Conservation (phyloP, 30 jellyfish, hydroid and myxozoan species). For the Rhopilema esculentum region DNA sequence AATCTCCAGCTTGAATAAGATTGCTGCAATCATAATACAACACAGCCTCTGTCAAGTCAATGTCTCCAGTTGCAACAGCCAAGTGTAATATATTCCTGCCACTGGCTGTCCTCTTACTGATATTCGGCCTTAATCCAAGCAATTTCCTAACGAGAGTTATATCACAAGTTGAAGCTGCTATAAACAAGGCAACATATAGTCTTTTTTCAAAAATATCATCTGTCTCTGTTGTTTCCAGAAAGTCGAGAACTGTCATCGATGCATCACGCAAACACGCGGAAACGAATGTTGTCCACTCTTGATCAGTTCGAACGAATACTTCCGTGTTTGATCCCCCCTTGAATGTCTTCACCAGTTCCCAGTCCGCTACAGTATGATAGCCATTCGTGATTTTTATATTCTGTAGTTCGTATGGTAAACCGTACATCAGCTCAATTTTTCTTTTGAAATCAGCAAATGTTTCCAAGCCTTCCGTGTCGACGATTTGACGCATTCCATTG, state of each 20-base stretch:
- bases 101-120: conserved; percentile 51
- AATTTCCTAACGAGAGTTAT: not conserved
- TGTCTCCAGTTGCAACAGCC: conserved; percentile 27
- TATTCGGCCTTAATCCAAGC: not conserved
- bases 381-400: conserved; percentile 14
- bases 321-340: conserved; percentile 30
- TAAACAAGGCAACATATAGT: conserved; percentile 37
- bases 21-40: not conserved
- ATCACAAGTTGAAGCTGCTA: conserved; percentile 23
- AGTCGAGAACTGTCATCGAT: conserved; percentile 12
- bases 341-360: conserved; percentile 42
- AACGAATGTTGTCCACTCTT: conserved; percentile 40
- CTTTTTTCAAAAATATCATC: conserved; percentile 9
- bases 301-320: conserved; percentile 42
- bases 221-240: conserved; percentile 6
- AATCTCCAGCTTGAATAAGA: conserved; percentile 20
- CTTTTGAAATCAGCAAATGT: conserved; percentile 39
- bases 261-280: conserved; percentile 42
- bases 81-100: conserved; percentile 46
- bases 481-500: conserved; percentile 47
- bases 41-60: conserved; percentile 9
- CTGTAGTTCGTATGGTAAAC: conserved; percentile 61
- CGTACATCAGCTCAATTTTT: conserved; percentile 41
- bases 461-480: conserved; percentile 2
- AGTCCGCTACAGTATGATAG: conserved; percentile 33